Base-by-base conservation (phyloP, 1,140 invertebrate genomes). In the Cephus cinctus region DNA sequence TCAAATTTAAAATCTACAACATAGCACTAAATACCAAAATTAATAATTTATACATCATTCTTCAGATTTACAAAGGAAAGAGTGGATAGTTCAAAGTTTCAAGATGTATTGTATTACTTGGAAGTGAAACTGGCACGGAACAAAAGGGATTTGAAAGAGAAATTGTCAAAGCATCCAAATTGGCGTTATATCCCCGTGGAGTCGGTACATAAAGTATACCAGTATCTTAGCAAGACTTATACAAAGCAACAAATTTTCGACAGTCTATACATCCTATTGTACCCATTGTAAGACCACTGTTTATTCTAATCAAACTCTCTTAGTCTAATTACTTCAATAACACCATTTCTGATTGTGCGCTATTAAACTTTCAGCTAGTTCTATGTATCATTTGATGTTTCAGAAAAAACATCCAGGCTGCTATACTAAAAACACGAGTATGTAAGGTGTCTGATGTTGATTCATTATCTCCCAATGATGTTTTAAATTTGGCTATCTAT, bases 231-330 rank as follows among this genome's bases (percentile, higher is more conserved):
- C 23, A 52, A 50, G 41, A 15, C 73, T 16, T 84, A 78, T 64
- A 57, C 64, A 9, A 34, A 61, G 14, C 45, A 73, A 22, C 76
- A 80, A 27, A 82, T 85, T 61, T 76, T 65, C 57, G 57, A 73
- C 31, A 82, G 81, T 63, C 69, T 80, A 47, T 67, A 76, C 31
- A 74, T 82, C 40, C 43, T 83, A 22, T 59, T 84, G 30, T 82
- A 84, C 71, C 77, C 80, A 18, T 77, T 69, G 80, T 80, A 76
- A 63, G 73, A 72, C 19, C n/a, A 30, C 41, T 18, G 23, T 34
- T 2, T 35, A 35, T 34, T 5, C 23, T 46, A 19, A 16, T 38
- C 11, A 12, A 18, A 14, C 30, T 15, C 16, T 35, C n/a, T 27
- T 4, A 21, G 42, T 32, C 40, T 34, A 18, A 34, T 20, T 45